Percentiles rank a stretch among this genome's conserved stretches.
Evolutionary conservation across 2,888 invertebrate species (phyloP).

Genomic region (Lingula anatina): DNA sequence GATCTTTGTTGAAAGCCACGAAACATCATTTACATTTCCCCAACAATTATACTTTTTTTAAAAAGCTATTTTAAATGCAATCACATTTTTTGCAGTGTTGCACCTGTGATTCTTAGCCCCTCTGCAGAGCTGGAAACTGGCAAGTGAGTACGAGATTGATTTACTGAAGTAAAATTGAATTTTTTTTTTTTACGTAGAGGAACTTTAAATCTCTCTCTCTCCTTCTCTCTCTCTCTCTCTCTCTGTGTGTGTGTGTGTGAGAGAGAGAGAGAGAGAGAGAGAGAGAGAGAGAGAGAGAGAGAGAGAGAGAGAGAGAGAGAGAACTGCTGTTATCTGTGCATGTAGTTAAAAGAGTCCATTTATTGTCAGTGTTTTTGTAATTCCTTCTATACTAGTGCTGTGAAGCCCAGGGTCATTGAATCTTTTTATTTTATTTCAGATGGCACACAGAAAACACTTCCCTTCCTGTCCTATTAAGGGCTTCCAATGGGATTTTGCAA

Average conservation of each 20-base stretch:
- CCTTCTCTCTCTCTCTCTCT: too few species aligned
- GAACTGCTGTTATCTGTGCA: too few species aligned
- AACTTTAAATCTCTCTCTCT: too few species aligned
- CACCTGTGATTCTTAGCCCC: slow-evolving; percentile 31
- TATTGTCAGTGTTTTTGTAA: not conserved
- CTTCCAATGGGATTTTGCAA: slow-evolving; percentile 18
- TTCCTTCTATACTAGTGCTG: too few species aligned
- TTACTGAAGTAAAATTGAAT: not conserved
- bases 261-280: slow-evolving; percentile 4
- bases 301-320: not conserved
- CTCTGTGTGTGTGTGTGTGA: too few species aligned
- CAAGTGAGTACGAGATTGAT: slow-evolving; percentile 16
- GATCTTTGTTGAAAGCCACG: not conserved
- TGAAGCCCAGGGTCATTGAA: not conserved
- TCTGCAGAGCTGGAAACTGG: slow-evolving; percentile 21
- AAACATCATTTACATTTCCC: not conserved
- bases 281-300: slow-evolving; percentile 1
- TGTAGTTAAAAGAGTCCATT: too few species aligned
- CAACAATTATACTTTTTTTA: not conserved
- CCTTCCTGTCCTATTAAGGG: slow-evolving; percentile 21
- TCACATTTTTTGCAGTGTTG: slow-evolving; percentile 27
- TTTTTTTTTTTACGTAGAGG: not conserved
- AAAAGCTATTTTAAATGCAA: not conserved
- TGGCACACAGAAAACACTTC: slow-evolving; percentile 25
- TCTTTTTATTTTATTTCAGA: slow-evolving; percentile 14